Percentiles rank a stretch among this genome's conserved stretches.
Evolutionary conservation across 2,888 invertebrate genomes (phyloP).

Genomic region (Coelopa pilipes): DNA sequence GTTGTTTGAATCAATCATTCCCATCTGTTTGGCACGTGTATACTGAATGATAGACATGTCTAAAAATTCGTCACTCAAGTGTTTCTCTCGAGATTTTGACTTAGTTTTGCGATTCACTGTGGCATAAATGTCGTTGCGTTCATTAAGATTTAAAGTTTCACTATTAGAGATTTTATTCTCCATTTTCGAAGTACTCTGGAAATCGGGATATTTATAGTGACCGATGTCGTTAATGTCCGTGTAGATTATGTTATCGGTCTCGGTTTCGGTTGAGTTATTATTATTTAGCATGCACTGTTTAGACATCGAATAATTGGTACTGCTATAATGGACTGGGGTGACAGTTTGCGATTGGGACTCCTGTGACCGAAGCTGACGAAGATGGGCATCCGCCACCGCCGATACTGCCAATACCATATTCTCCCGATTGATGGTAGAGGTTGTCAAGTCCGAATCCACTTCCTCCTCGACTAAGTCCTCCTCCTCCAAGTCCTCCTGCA

Average conservation of each 20-base stretch:
- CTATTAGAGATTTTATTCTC: constrained; percentile 63
- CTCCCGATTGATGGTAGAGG: constrained; percentile 70
- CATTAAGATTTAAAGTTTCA: constrained; percentile 62
- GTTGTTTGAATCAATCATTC: constrained; percentile 43
- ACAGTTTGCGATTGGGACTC: constrained; percentile 65
- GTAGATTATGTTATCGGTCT: constrained; percentile 67
- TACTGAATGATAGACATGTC: constrained; percentile 65
- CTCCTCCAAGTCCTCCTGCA: constrained; percentile 58
- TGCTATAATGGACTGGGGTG: constrained; percentile 68
- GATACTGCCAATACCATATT: constrained; percentile 61
- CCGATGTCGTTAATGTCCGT: constrained; percentile 66
- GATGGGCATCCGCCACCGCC: constrained; percentile 63
- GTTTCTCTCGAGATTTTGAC: constrained; percentile 64
- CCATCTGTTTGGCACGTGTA: constrained; percentile 60
- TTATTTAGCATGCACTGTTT: constrained; percentile 66
- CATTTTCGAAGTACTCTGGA: constrained; percentile 49
- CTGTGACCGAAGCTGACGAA: constrained; percentile 64
- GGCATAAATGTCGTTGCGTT: constrained; percentile 66
- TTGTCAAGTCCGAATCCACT: constrained; percentile 68
- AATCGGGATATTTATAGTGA: constrained; percentile 62
- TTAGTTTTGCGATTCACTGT: constrained; percentile 67
- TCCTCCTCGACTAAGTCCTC: constrained; percentile 65
- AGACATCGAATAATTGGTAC: constrained; percentile 68
- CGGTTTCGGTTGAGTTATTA: constrained; percentile 65
- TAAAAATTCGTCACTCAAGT: constrained; percentile 66